Evolutionary conservation across 2,797 vertebrate genomes (phyloP).

Genomic region (Nasua narica): DNA sequence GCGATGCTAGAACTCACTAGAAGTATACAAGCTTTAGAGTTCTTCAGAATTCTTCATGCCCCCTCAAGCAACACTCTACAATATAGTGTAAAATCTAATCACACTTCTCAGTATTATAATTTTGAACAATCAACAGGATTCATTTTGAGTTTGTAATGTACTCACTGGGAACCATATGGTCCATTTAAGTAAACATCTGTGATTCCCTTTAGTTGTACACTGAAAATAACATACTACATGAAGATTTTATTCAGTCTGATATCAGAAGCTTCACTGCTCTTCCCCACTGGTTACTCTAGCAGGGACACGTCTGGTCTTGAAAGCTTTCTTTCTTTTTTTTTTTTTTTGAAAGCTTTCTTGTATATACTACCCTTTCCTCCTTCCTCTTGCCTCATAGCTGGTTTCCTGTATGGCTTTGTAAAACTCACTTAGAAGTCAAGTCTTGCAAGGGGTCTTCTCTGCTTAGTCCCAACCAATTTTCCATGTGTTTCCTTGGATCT

Average conservation of each 20-base stretch:
- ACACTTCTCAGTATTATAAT: background rate
- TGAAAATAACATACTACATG: background rate
- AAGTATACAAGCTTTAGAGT: background rate
- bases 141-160: background rate
- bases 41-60: background rate
- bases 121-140: slow-evolving; percentile 2
- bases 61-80: background rate
- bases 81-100: background rate
- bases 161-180: background rate
- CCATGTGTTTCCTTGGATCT: background rate
- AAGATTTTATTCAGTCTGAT: background rate
- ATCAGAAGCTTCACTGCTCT: no score
- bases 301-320: background rate
- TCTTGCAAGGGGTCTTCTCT: background rate
- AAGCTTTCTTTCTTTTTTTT: no score
- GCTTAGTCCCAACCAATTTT: background rate
- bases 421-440: background rate
- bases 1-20: background rate
- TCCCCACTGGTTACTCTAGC: background rate
- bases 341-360: background rate
- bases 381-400: background rate
- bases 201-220: background rate
- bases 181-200: background rate
- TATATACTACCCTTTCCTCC: background rate
- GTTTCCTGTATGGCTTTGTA: background rate